Evolutionary conservation across 2,797 vertebrate species (phyloP), one percentile per base, ranked within the genome.

Genomic region (Tamandua tetradactyla): DNA sequence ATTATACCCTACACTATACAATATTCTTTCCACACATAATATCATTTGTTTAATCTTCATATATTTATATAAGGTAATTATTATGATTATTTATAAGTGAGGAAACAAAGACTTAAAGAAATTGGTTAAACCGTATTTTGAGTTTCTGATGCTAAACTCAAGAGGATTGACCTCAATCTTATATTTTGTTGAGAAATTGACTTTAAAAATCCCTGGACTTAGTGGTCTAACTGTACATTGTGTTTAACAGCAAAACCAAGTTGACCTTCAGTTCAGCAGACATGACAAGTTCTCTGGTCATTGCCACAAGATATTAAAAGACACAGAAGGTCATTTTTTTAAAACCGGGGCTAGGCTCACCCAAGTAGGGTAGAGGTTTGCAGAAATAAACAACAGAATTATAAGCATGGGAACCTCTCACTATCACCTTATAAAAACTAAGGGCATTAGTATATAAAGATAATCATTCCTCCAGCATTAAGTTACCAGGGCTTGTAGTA

Each of bases 21-120:
- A 40, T 49, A 22, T 69, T 40, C 52, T 95, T 94, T 35, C 42
- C 11, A 49, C 47, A 66, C 18, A 47, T 59, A 75, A 84, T 68
- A 42, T 57, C 10, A 91, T 25, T 23, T 37, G 85, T 84, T 94
- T 47, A 79, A 84, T 83, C 18, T 55, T 88, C 27, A 90, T 37
- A 75, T 94, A 94, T 85, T 49, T 32, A n/a, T 55, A 81, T 17
- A 25, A 40, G 32, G 37, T 44, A 66, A 57, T 88, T 93, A 59
- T 64, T 71, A 47, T 47, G 87, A 92, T 92, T 87, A 83, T 75
- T 87, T 69, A 27, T 47, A 87, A 94, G 6, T 42, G 32, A 93
- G n/a, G 69, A 91, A 91, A 52, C 12, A 55, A 75, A 90, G 40
- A 37, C 14, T 85, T 20, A 62, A 61, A 76, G 57, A 93, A 47